phyloP scores from a whole-genome alignment of 2,888 invertebrate genomes.

The Orchesellides sinensis region DNA sequence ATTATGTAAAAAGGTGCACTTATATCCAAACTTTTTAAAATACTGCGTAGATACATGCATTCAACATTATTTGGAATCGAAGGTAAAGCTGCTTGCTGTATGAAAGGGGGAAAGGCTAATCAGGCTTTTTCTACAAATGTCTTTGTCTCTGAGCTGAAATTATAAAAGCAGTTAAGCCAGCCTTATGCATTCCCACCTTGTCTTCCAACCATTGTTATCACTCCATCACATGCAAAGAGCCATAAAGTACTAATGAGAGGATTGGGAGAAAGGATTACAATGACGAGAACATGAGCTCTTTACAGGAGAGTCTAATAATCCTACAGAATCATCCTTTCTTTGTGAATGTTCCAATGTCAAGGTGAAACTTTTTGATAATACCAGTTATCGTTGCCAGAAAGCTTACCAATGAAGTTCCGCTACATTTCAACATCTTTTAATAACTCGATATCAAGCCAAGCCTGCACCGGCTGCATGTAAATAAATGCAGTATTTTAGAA shows the following conservation, averaged over 20 bases:
- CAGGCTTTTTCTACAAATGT: neutral
- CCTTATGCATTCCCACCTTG: slow-evolving; percentile 41
- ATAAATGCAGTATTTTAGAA: slow-evolving; percentile 25
- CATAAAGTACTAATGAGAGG: slow-evolving; percentile 62
- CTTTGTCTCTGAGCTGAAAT: too few relatives aligned
- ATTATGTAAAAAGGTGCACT: neutral
- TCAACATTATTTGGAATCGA: too few relatives aligned
- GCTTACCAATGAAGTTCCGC: neutral
- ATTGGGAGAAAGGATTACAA: slow-evolving; percentile 58
- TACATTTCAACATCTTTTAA: slow-evolving; percentile 8
- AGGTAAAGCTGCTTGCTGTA: too few relatives aligned
- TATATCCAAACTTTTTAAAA: too few relatives aligned
- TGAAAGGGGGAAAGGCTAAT: neutral
- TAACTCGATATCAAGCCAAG: slow-evolving; percentile 13
- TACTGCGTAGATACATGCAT: too few relatives aligned
- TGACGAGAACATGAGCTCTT: slow-evolving; percentile 20
- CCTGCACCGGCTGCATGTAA: too few relatives aligned
- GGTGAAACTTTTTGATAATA: slow-evolving; percentile 35
- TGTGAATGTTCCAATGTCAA: slow-evolving; percentile 41
- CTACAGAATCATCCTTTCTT: too few relatives aligned
- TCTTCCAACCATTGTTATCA: slow-evolving; percentile 54
- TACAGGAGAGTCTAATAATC: too few relatives aligned
- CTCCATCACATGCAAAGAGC: slow-evolving; percentile 58
- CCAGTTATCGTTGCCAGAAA: slow-evolving; percentile 49
- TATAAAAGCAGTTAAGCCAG: slow-evolving; percentile 4